A percentile compares a stretch with the other conserved stretches of the same genome.
phyloP scores from a whole-genome alignment of 1,140 invertebrate genomes.

The Drosophila athabasca region DNA sequence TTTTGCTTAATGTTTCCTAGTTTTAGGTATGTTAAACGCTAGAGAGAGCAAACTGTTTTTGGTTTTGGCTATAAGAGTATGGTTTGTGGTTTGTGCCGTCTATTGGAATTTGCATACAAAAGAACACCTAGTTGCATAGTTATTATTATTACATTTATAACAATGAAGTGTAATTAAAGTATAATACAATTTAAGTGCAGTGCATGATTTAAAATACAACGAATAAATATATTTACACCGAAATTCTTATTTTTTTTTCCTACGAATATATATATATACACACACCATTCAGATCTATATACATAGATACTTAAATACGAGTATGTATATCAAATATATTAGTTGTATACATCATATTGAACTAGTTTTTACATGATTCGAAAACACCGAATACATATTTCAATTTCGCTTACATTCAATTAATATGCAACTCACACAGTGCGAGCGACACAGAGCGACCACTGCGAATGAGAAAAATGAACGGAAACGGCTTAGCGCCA shows the following conservation, averaged over 20 bases:
- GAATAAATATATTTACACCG: conserved; percentile 81
- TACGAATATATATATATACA: conserved; percentile 70
- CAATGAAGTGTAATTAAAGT: conserved; percentile 65
- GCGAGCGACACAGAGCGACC: conserved; percentile 14
- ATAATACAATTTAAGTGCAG: conserved; percentile 62
- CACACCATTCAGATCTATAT: conserved; percentile 52
- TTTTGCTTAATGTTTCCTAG: conserved; percentile 56
- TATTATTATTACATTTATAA: conserved; percentile 46
- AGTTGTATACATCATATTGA: conserved; percentile 75
- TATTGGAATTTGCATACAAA: conserved; percentile 39
- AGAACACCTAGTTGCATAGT: conserved; percentile 63
- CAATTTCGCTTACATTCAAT: conserved; percentile 75
- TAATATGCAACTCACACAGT: conserved; percentile 71
- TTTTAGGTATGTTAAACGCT: conserved; percentile 63
- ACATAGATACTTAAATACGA: conserved; percentile 50
- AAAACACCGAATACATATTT: conserved; percentile 50
- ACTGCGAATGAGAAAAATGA: conserved; percentile 48
- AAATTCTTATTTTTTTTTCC: conserved; percentile 65
- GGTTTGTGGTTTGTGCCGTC: conserved; percentile 37
- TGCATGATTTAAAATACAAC: conserved; percentile 80
- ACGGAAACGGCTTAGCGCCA: conserved; percentile 27
- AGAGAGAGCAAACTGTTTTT: conserved; percentile 57
- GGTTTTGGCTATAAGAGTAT: conserved; percentile 39
- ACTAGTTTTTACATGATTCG: conserved; percentile 71
- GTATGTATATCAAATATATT: conserved; percentile 66